Base-by-base conservation (phyloP, 2,113 vertebrate genomes). In the Campylomormyrus tamandua region DNA sequence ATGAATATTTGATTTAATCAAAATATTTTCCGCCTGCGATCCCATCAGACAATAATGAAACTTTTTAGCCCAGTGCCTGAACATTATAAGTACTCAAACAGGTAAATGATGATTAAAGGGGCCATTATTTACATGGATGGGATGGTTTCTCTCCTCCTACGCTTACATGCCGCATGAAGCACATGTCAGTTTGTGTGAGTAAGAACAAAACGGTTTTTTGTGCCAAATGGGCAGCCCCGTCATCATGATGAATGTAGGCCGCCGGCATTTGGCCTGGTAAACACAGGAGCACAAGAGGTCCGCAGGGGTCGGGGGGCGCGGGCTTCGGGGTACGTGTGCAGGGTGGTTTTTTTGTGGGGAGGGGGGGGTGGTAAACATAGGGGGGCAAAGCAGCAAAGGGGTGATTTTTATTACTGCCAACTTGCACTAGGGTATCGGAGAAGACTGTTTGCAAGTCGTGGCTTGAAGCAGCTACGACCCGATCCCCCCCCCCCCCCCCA, bases 401-500 rank as follows among this genome's bases (percentile, higher is more conserved):
- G 5, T 42, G 74, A 7, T 3, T 49, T 27, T 86, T 86, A 48
- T 6, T 27, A 48, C 46, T 35, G 85, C 85, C 85, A 87, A 13
- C 85, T 53, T 50, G 83, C 24, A 49, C 3, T 50, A 27, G n/a
- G 10, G 50, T 17, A 35, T 56, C 6, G 27, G 49, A 87, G 27
- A 5, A 88, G 3, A 21, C 42, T 7, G 52, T 52, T 11, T 31
- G 5, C 53, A 9, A 87, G 24, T 31, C 48, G 83, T 19, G n/a
- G 56, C 35, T 87, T 35, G 84, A 88, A 88, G 88, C 92, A 93
- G 83, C 87, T 80, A 90, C 4, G 90, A 90, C 84, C 90, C 91
- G 89, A 94, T 84, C 93, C 91, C 93, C 92, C 92, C 31, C 91
- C 92, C 84, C 31, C 31, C 31, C 93, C 39, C 39, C 92, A 62